Conservation (phyloP, 2,888 invertebrate genomes). For the Spisula subtruncata region DNA sequence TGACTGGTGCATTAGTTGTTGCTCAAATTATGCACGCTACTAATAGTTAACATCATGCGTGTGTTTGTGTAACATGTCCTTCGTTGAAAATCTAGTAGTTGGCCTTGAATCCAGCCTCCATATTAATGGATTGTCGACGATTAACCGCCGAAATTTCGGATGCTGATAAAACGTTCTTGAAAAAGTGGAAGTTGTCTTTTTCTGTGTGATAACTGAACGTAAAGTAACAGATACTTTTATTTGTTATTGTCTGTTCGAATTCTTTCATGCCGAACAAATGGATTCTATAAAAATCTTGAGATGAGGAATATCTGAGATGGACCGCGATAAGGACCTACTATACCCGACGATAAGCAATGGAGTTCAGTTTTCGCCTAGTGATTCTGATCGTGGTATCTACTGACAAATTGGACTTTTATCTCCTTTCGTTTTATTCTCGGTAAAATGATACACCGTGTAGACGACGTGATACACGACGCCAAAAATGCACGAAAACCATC, state of each 20-base stretch:
- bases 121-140: too few relatives aligned
- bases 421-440: slow-evolving; percentile 51
- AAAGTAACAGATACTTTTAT: slow-evolving; percentile 54
- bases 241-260: slow-evolving; percentile 51
- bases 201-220: slow-evolving; percentile 35
- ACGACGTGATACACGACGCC: slow-evolving; percentile 52
- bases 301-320: slow-evolving; percentile 13
- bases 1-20: too few relatives aligned
- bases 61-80: too few relatives aligned
- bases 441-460: slow-evolving; percentile 64
- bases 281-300: slow-evolving; percentile 39
- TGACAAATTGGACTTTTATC: slow-evolving; percentile 66
- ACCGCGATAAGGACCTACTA: slow-evolving; percentile 32
- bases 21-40: too few relatives aligned
- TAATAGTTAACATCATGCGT: too few relatives aligned
- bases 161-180: not conserved
- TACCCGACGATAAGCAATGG: slow-evolving; percentile 42
- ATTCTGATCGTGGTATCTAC: slow-evolving; percentile 45
- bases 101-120: too few relatives aligned
- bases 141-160: not conserved
- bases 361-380: slow-evolving; percentile 41
- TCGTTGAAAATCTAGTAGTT: too few relatives aligned
- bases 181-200: not conserved
- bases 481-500: slow-evolving; percentile 44
- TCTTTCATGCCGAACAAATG: slow-evolving; percentile 52